phyloP scores from a whole-genome alignment of 2,888 invertebrate species.

The Myopa tessellatipennis region DNA sequence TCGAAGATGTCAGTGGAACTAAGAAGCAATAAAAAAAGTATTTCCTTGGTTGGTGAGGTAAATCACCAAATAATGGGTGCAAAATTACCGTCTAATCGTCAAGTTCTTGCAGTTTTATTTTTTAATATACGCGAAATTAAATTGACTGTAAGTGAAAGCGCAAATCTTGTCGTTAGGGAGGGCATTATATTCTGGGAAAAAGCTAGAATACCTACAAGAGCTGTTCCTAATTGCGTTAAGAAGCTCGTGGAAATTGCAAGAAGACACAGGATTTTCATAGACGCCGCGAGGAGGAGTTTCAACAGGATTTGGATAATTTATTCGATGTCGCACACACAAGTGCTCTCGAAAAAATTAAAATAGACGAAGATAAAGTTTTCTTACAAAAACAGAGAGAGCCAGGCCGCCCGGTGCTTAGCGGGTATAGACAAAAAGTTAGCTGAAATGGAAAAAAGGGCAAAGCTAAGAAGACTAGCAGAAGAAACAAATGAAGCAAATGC shows the following conservation, averaged over 20 bases:
- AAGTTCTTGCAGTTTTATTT: slow-evolving; percentile 34
- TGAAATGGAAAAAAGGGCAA: background rate
- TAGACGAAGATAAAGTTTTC: background rate
- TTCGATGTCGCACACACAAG: background rate
- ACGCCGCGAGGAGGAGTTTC: background rate
- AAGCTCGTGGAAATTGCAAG: slow-evolving; percentile 28
- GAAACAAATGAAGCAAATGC: too few species aligned
- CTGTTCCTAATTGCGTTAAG: slow-evolving; percentile 22
- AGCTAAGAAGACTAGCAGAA: background rate
- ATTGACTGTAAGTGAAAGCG: slow-evolving; percentile 34
- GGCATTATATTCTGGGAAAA: slow-evolving; percentile 38
- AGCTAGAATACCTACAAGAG: slow-evolving; percentile 34
- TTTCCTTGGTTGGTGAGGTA: slow-evolving; percentile 37
- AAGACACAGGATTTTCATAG: slow-evolving; percentile 6
- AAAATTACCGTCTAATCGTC: slow-evolving; percentile 39
- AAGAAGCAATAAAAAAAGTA: background rate
- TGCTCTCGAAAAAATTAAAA: slow-evolving; percentile 8
- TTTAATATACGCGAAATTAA: slow-evolving; percentile 36
- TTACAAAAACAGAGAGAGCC: slow-evolving; percentile 14
- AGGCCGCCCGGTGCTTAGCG: background rate
- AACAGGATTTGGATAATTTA: background rate
- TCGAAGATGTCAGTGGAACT: slow-evolving; percentile 28
- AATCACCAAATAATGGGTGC: slow-evolving; percentile 38
- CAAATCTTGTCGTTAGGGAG: slow-evolving; percentile 36
- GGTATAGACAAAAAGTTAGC: background rate